Evolutionary conservation across 2,888 invertebrate genomes (phyloP).

Genomic region (Malthinus flaveolus): DNA sequence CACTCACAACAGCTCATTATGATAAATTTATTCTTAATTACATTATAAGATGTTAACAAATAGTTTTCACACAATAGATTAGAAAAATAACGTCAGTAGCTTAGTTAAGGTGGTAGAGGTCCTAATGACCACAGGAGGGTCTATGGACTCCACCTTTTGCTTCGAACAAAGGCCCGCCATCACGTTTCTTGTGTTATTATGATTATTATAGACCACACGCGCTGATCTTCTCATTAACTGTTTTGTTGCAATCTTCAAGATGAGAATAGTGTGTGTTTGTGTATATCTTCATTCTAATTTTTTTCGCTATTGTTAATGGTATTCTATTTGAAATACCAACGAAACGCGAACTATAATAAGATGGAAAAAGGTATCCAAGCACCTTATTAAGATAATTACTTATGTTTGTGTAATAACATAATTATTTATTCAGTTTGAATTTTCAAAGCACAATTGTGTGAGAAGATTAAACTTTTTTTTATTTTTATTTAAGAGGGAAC

Average conservation of each 20-base stretch:
- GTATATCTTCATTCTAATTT: slow-evolving; percentile 31
- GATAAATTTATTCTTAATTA: neutral
- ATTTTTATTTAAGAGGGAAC: too few relatives aligned
- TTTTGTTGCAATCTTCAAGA: slow-evolving; percentile 37
- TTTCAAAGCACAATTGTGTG: too few relatives aligned
- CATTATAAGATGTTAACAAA: neutral
- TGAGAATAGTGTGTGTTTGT: slow-evolving; percentile 33
- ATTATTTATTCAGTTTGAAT: too few relatives aligned
- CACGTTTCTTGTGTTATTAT: slow-evolving; percentile 48
- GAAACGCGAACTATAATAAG: too few relatives aligned
- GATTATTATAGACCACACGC: slow-evolving; percentile 48
- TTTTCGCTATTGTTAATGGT: slow-evolving; percentile 15
- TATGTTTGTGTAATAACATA: too few relatives aligned
- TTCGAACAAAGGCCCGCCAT: slow-evolving; percentile 47
- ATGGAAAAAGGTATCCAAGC: too few relatives aligned
- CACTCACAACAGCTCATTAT: neutral
- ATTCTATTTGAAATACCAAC: slow-evolving; percentile 1
- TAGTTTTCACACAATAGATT: neutral
- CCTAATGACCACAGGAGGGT: slow-evolving; percentile 37
- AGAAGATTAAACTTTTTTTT: too few relatives aligned
- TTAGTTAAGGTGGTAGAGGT: slow-evolving; percentile 30
- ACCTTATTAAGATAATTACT: too few relatives aligned
- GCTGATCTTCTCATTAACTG: slow-evolving; percentile 45
- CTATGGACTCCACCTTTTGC: slow-evolving; percentile 40
- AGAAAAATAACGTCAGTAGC: slow-evolving; percentile 11